These are phyloP conservation scores for Euclidia mi DNA, from an alignment of 2,888 invertebrate species.

Conservation along the genomic window DNA sequence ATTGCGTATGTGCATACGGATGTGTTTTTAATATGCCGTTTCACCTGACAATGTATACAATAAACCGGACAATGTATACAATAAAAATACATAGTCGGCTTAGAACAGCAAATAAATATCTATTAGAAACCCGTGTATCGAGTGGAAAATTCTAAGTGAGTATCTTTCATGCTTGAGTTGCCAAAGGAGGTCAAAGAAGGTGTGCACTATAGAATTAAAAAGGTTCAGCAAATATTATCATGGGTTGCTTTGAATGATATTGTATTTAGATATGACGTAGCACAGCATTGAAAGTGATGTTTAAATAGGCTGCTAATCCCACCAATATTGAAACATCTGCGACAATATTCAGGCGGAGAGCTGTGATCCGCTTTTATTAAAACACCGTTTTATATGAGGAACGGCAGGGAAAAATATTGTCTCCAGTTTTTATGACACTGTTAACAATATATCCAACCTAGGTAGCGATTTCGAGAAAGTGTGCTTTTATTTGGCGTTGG, in stretches of 20 bases:
- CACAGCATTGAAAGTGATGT: conserved; percentile 82
- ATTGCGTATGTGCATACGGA: neutral
- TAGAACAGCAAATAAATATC: neutral
- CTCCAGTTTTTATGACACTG: conserved; percentile 59
- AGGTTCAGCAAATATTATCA: conserved; percentile 84
- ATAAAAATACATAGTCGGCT: neutral
- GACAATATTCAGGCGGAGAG: conserved; percentile 86
- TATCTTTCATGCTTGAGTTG: conserved; percentile 2
- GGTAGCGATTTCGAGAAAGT: conserved; percentile 48
- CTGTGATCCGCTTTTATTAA: conserved; percentile 88
- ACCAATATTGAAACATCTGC: conserved; percentile 89
- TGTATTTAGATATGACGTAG: conserved; percentile 85
- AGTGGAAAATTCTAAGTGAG: conserved; percentile 10
- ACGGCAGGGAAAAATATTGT: conserved; percentile 74
- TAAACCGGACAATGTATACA: no score
- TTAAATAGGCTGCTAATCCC: conserved; percentile 89
- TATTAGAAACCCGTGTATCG: neutral
- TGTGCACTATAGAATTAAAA: conserved; percentile 76
- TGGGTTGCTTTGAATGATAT: conserved; percentile 81
- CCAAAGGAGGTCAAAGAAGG: conserved; percentile 40
- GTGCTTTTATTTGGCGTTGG: conserved; percentile 41
- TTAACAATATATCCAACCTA: conserved; percentile 57
- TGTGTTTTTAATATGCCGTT: neutral
- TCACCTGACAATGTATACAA: neutral
- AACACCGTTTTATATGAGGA: conserved; percentile 81